Conservation (phyloP, 2,797 vertebrate species). For the Onychomys leucogaster region DNA sequence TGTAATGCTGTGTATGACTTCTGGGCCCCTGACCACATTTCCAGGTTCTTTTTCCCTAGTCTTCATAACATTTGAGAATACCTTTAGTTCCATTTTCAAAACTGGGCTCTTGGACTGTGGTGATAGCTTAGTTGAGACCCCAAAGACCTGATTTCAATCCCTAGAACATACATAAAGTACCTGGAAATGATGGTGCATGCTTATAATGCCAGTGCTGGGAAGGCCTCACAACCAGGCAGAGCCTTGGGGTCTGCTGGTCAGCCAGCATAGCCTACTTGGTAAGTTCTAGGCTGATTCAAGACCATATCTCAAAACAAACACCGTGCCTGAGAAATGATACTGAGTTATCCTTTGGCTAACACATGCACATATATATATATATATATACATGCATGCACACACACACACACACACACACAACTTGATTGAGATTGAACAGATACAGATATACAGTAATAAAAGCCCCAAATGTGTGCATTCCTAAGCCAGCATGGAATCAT, state of each 20-base stretch:
- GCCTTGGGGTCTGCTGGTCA: background rate
- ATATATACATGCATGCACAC: background rate
- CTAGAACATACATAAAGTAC: background rate
- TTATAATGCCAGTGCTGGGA: background rate
- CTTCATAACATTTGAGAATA: background rate
- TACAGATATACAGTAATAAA: background rate
- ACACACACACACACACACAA: background rate
- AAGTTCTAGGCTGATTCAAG: background rate
- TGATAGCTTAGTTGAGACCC: background rate
- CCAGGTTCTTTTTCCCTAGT: background rate
- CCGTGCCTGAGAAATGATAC: background rate
- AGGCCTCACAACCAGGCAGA: background rate
- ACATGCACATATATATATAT: background rate
- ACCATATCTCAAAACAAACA: background rate
- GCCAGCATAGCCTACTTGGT: background rate
- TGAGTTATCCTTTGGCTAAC: background rate
- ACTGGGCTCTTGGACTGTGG: background rate
- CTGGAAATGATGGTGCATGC: background rate
- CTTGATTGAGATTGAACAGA: conserved; percentile 13
- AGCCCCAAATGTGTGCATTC: background rate
- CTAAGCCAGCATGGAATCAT: background rate
- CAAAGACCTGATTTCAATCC: background rate
- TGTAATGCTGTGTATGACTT: background rate
- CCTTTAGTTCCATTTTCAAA: background rate
- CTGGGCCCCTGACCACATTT: background rate